Percentiles rank a stretch among this genome's conserved stretches.
Conservation (phyloP, 2,888 invertebrate genomes). For the Sesia apiformis region DNA sequence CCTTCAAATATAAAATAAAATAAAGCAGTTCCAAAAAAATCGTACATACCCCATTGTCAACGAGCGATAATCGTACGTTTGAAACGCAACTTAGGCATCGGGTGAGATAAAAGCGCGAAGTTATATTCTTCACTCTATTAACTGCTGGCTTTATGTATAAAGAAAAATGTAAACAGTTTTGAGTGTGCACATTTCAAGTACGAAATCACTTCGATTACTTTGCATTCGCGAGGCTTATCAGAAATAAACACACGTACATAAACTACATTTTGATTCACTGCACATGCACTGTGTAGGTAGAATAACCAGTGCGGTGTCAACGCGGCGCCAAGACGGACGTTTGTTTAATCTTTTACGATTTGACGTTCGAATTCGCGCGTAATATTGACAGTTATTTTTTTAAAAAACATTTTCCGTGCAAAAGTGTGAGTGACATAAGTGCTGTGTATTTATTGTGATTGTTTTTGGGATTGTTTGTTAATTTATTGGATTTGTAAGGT, state of each 20-base stretch:
- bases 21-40: too few relatives aligned
- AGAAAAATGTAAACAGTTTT: too few relatives aligned
- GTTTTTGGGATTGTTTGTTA: slow-evolving; percentile 1
- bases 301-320: slow-evolving; percentile 28
- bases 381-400: background rate
- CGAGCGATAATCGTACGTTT: too few relatives aligned
- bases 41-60: too few relatives aligned
- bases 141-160: too few relatives aligned
- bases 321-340: slow-evolving; percentile 26
- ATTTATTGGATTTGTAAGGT: background rate
- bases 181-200: too few relatives aligned
- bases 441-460: background rate
- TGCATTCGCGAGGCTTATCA: background rate
- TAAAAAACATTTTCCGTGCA: background rate
- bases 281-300: background rate
- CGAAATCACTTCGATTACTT: too few relatives aligned
- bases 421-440: background rate
- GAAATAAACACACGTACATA: background rate
- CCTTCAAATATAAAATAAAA: too few relatives aligned
- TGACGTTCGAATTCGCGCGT: slow-evolving; percentile 10
- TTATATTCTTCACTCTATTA: too few relatives aligned
- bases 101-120: too few relatives aligned
- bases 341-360: slow-evolving; percentile 19
- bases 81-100: too few relatives aligned
- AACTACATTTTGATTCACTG: background rate